A percentile compares a stretch with the other conserved stretches of the same genome.
These are phyloP conservation scores for Pempheris klunzingeri DNA, from an alignment of 2,797 vertebrate genomes.

Conservation along the genomic window DNA sequence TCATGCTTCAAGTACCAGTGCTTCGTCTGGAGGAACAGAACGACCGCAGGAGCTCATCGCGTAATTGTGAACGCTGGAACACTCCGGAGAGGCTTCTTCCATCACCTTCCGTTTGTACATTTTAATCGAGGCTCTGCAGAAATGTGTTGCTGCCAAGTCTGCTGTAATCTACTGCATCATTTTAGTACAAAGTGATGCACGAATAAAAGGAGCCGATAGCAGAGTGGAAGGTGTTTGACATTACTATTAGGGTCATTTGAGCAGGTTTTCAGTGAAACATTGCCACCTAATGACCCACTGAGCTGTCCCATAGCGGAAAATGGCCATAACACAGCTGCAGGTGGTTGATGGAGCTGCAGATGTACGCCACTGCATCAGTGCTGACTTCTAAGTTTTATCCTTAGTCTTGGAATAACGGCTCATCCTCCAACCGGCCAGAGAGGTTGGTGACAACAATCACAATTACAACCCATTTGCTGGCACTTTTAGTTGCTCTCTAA, in stretches of 20 bases:
- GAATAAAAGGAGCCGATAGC: conserved; percentile 30
- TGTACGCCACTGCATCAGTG: conserved; percentile 15
- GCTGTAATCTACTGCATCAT: conserved; percentile 4
- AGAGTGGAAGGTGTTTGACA: background rate
- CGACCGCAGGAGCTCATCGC: background rate
- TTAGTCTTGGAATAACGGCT: conserved; percentile 6
- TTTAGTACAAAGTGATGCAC: conserved; percentile 33
- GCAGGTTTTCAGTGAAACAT: conserved; percentile 24
- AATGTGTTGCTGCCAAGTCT: background rate
- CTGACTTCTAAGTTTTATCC: background rate
- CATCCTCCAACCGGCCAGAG: background rate
- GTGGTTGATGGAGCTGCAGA: conserved; percentile 13
- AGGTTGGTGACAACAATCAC: too few relatives aligned
- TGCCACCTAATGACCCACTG: background rate
- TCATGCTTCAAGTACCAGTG: background rate
- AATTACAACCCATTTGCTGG: background rate
- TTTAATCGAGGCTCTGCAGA: background rate
- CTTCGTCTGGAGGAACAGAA: background rate
- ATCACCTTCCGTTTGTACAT: background rate
- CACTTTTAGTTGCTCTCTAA: background rate
- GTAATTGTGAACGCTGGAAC: background rate
- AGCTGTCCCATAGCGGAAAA: conserved; percentile 18
- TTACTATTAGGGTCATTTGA: background rate
- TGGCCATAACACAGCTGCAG: conserved; percentile 30
- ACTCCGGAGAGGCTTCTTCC: too few relatives aligned